Conservation (phyloP, 2,113 vertebrate species). For the Prionailurus bengalensis region DNA sequence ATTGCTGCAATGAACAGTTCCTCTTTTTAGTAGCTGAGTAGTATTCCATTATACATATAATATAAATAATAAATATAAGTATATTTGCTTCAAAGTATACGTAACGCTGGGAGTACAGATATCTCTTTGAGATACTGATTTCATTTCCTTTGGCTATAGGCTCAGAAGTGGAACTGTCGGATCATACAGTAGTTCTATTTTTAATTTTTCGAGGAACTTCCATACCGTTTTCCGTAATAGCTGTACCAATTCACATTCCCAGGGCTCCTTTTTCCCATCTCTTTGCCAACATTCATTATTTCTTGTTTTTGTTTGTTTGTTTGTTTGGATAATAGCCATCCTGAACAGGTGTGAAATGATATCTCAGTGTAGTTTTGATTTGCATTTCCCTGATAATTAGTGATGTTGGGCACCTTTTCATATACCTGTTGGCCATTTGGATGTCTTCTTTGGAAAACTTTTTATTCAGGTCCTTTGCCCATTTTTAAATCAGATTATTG, state of each 20-base stretch:
- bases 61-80: not conserved
- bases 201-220: not conserved
- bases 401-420: not conserved
- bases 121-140: not conserved
- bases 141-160: not conserved
- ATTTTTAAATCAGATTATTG: not conserved
- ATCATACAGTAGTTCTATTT: not conserved
- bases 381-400: not conserved
- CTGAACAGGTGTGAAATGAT: not conserved
- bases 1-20: not conserved
- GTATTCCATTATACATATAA: not conserved
- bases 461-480: not conserved
- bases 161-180: not conserved
- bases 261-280: not conserved
- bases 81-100: not conserved
- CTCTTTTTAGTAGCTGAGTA: not conserved
- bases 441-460: not conserved
- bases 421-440: not conserved
- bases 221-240: not conserved
- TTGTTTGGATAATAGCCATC: not conserved
- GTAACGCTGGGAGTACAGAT: not conserved
- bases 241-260: not conserved
- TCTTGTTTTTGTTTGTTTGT: not conserved
- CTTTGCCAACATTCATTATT: not conserved
- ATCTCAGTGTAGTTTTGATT: not conserved